These are phyloP conservation scores for Mesitornis unicolor DNA, from an alignment of 2,113 vertebrate species.

Conservation along the genomic window DNA sequence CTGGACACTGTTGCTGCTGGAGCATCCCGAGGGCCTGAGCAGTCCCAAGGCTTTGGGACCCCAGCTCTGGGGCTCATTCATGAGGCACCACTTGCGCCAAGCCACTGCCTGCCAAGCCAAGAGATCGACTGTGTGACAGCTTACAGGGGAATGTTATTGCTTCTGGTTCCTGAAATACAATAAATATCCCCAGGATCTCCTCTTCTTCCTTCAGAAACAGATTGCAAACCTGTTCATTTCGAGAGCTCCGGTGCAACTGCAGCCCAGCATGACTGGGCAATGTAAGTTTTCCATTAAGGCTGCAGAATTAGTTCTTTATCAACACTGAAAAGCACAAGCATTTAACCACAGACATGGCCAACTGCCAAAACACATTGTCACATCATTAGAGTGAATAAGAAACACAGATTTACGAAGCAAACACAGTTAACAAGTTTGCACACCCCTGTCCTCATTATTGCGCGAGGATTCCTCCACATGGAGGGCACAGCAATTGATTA, in stretches of 20 bases:
- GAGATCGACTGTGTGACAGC: neutral
- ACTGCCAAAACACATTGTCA: neutral
- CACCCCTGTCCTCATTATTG: neutral
- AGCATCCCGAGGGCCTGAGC: neutral
- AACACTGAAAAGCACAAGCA: neutral
- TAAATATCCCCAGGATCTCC: neutral
- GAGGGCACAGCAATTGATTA: neutral
- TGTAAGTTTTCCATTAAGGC: neutral
- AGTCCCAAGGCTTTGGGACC: neutral
- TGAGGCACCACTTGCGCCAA: neutral
- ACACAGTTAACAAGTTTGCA: neutral
- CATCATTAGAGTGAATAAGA: neutral
- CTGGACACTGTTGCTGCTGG: neutral
- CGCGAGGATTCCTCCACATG: neutral
- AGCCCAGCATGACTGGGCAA: neutral
- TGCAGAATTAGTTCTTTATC: neutral
- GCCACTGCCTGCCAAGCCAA: neutral
- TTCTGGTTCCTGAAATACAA: neutral
- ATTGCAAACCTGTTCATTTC: neutral
- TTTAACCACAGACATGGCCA: neutral
- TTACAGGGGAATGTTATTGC: neutral
- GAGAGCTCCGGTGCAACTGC: neutral
- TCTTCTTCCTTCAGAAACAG: neutral
- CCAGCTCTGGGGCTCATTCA: neutral
- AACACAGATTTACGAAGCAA: neutral